Conservation (phyloP, 30 jellyfish, hydroid and myxozoan species). For the Haliclystus octoradiatus region DNA sequence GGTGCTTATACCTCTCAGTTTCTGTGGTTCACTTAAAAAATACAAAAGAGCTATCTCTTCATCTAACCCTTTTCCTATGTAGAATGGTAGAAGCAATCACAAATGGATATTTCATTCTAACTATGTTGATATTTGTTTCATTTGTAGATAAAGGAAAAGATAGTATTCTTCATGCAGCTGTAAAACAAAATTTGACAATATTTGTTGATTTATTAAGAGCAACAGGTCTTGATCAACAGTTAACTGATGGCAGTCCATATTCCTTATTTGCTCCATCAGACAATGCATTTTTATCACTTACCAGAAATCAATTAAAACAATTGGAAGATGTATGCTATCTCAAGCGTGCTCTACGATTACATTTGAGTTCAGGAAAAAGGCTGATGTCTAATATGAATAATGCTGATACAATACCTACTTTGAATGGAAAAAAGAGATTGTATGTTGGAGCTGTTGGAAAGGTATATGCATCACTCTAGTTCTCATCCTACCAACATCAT, state of each 20-base stretch:
- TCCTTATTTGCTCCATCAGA: slow-evolving; percentile 69
- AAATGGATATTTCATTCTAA: too few species aligned
- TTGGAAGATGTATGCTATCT: slow-evolving; percentile 56
- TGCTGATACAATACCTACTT: slow-evolving; percentile 16
- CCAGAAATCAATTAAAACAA: slow-evolving; percentile 8
- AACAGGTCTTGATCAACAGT: slow-evolving; percentile 47
- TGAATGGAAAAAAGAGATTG: slow-evolving; percentile 4
- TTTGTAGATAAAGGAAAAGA: not conserved
- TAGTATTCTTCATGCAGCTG: not conserved
- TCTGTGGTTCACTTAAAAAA: too few species aligned
- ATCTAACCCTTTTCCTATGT: too few species aligned
- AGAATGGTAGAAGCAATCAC: too few species aligned
- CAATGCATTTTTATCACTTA: slow-evolving; percentile 32
- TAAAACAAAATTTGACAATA: not conserved
- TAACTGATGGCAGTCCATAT: slow-evolving; percentile 10
- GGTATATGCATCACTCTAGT: slow-evolving; percentile 1
- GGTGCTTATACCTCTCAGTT: too few species aligned
- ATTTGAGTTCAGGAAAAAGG: slow-evolving; percentile 42
- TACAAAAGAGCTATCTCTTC: too few species aligned
- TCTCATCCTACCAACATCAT: slow-evolving; percentile 1
- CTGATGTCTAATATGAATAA: not conserved
- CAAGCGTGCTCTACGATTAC: slow-evolving; percentile 44
- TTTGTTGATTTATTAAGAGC: slow-evolving; percentile 77
- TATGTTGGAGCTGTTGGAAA: slow-evolving; percentile 3
- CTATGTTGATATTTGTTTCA: too few species aligned